These are phyloP conservation scores for Sterna hirundo DNA, from an alignment of 2,113 vertebrate genomes.

Conservation along the genomic window DNA sequence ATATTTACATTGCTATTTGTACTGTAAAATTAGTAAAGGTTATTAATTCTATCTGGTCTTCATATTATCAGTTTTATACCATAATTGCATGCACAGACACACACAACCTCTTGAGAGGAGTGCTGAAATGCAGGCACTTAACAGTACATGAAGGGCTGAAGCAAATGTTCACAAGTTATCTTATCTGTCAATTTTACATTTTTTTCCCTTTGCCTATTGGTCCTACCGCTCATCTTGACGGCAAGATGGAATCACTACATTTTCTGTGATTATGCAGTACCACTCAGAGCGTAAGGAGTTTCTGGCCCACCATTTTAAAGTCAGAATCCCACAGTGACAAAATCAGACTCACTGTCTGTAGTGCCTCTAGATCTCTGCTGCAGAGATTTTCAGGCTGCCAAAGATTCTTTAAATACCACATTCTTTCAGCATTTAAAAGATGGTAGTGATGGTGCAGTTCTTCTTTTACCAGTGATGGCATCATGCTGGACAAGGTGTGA, in stretches of 20 bases:
- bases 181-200: neutral
- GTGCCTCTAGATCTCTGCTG: neutral
- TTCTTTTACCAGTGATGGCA: neutral
- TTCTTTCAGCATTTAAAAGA: neutral
- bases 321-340: neutral
- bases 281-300: neutral
- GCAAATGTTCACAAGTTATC: conserved; percentile 1
- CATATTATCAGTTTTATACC: conserved; percentile 16
- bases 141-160: neutral
- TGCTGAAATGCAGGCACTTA: conserved; percentile 1
- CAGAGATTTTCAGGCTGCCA: neutral
- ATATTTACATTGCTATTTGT: conserved; percentile 56
- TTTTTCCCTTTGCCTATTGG: neutral
- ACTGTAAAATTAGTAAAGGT: conserved; percentile 57
- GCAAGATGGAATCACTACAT: neutral
- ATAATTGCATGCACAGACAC: conserved; percentile 61
- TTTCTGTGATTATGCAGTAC: neutral
- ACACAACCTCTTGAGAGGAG: conserved; percentile 34
- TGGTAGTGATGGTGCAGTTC: neutral
- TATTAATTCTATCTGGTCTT: conserved; percentile 56
- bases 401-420: neutral
- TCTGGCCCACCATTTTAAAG: neutral
- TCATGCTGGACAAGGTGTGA: neutral
- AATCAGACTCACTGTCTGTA: neutral
- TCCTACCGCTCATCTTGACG: neutral